phyloP scores from a whole-genome alignment of 2,113 vertebrate genomes.

The Aegotheles bennettii region DNA sequence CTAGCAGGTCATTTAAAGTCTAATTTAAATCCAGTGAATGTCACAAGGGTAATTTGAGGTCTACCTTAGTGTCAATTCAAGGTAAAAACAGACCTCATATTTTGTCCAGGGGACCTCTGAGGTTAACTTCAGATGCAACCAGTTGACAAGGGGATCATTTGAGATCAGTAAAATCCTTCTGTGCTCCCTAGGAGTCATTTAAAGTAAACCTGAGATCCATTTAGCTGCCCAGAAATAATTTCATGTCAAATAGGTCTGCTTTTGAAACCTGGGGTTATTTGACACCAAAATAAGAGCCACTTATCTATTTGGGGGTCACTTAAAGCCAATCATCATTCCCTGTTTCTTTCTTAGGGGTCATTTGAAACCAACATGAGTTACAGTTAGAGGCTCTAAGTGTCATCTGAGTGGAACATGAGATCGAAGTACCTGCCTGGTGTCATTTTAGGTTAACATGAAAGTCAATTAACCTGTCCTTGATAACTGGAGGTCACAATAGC shows the following conservation, averaged over 20 bases:
- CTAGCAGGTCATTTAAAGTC: neutral
- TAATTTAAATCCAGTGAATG: neutral
- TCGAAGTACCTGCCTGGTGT: neutral
- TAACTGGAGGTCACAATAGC: no score
- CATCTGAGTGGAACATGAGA: neutral
- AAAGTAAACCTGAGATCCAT: neutral
- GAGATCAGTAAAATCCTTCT: neutral
- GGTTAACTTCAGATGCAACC: neutral
- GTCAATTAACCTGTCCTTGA: no score
- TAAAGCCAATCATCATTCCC: neutral
- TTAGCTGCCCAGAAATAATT: neutral
- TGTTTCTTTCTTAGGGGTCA: neutral
- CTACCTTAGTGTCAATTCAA: neutral
- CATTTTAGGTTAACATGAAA: neutral
- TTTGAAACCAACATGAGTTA: neutral
- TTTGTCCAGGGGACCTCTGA: neutral
- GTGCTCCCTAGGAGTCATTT: neutral
- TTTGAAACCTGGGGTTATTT: neutral
- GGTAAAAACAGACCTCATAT: neutral
- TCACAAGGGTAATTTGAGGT: neutral
- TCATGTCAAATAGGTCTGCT: neutral
- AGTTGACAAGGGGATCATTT: neutral
- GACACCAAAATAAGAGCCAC: neutral
- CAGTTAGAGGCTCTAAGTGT: neutral
- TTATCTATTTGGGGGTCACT: neutral